phyloP scores from a whole-genome alignment of 2,113 vertebrate species.

The Syngnathoides biaculeatus region DNA sequence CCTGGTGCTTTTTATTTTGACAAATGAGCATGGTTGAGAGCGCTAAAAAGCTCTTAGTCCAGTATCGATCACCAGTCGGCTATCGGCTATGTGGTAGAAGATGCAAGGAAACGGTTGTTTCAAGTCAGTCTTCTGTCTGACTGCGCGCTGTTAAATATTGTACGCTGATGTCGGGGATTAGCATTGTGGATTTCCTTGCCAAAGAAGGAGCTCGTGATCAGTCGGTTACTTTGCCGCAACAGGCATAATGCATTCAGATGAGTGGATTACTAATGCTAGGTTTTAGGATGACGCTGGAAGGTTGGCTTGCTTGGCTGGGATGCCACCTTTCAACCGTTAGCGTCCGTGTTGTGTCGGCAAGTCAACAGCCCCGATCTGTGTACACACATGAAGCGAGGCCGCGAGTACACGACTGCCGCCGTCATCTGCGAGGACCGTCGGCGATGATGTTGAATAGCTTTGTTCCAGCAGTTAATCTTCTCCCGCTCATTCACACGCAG shows the following conservation, averaged over 20 bases:
- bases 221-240: slow-evolving; percentile 30
- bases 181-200: slow-evolving; percentile 54
- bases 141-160: slow-evolving; percentile 52
- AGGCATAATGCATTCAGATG: slow-evolving; percentile 34
- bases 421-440: slow-evolving; percentile 31
- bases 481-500: background rate
- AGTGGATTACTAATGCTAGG: slow-evolving; percentile 37
- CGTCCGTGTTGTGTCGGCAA: slow-evolving; percentile 2
- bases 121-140: slow-evolving; percentile 37
- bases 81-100: slow-evolving; percentile 47
- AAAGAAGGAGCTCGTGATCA: slow-evolving; percentile 41
- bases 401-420: slow-evolving; percentile 6
- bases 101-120: slow-evolving; percentile 46
- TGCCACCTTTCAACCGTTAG: slow-evolving; percentile 4
- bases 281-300: slow-evolving; percentile 26
- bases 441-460: slow-evolving; percentile 15
- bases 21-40: slow-evolving; percentile 56
- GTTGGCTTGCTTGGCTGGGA: slow-evolving; percentile 21
- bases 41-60: slow-evolving; percentile 61
- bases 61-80: slow-evolving; percentile 66
- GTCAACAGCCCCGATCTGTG: slow-evolving; percentile 11
- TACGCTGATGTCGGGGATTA: slow-evolving; percentile 59
- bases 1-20: slow-evolving; percentile 63
- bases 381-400: slow-evolving; percentile 9
- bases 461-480: slow-evolving; percentile 20